A percentile compares a stretch with the other conserved stretches of the same genome.
phyloP scores from a whole-genome alignment of 1,140 invertebrate genomes.

The Pogonus chalceus region DNA sequence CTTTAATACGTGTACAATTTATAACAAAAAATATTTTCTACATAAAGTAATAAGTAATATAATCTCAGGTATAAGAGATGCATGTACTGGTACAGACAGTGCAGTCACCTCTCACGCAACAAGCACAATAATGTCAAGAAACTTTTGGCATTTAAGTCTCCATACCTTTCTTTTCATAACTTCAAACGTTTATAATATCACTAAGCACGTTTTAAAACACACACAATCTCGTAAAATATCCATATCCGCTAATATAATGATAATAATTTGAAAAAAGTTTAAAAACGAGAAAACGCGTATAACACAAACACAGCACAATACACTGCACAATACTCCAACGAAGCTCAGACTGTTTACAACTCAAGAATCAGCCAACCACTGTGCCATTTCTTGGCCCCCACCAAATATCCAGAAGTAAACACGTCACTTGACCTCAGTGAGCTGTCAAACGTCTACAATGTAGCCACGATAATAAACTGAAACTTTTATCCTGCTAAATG shows the following conservation, averaged over 20 bases:
- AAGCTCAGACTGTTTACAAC: constrained; percentile 1
- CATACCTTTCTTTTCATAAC: constrained; percentile 6
- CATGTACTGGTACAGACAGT: constrained; percentile 2
- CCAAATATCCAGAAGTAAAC: neutral
- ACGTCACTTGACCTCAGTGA: neutral
- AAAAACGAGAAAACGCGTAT: neutral
- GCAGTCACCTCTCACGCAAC: constrained; percentile 5
- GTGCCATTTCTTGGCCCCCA: neutral
- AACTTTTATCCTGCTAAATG: no score
- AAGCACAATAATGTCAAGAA: neutral
- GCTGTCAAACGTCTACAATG: neutral
- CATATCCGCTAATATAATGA: neutral
- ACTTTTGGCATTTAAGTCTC: neutral
- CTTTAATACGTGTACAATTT: no score
- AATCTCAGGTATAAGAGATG: no score
- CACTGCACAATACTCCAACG: neutral
- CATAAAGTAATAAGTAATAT: no score
- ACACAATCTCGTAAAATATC: neutral
- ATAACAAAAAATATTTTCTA: no score
- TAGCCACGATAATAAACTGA: neutral
- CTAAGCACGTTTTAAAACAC: neutral
- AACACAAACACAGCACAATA: constrained; percentile 1
- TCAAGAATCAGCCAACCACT: neutral
- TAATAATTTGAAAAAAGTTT: neutral
- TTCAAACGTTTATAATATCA: neutral